These are phyloP conservation scores for Sarcophaga subvicina DNA, from an alignment of 2,888 invertebrate genomes.

Conservation along the genomic window DNA sequence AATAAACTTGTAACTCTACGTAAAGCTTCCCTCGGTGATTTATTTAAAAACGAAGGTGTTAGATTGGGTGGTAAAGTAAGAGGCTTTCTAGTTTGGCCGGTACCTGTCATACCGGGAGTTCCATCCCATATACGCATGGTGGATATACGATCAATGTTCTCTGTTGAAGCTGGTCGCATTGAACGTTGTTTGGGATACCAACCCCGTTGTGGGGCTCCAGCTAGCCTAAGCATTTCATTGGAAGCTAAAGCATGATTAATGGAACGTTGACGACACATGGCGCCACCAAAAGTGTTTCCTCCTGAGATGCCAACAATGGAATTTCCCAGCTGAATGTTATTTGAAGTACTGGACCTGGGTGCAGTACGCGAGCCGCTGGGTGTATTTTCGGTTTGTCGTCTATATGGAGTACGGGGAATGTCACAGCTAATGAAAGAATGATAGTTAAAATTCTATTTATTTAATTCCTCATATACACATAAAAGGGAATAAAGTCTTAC, in stretches of 20 bases:
- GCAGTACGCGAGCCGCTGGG: constrained; percentile 83
- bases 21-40: constrained; percentile 92
- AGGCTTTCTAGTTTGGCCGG: constrained; percentile 87
- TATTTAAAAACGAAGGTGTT: constrained; percentile 94
- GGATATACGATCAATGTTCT: constrained; percentile 90
- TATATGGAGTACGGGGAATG: constrained; percentile 91
- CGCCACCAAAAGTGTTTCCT: constrained; percentile 74
- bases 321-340: constrained; percentile 81
- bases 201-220: constrained; percentile 91
- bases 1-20: constrained; percentile 94
- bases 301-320: constrained; percentile 80
- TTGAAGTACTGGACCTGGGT: constrained; percentile 83
- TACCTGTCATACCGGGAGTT: constrained; percentile 81
- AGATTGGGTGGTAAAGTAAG: constrained; percentile 94
- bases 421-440: constrained; percentile 84
- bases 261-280: constrained; percentile 83
- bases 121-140: constrained; percentile 83
- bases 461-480: too few relatives aligned
- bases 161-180: constrained; percentile 91
- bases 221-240: constrained; percentile 90
- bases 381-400: constrained; percentile 83
- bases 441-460: neutral
- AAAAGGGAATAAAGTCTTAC: constrained; percentile 69
- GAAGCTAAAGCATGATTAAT: constrained; percentile 85
- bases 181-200: constrained; percentile 90